Evolutionary conservation across 2,888 invertebrate species (phyloP), one percentile per base, ranked within the genome.

Genomic region (Agriopis leucophaearia): DNA sequence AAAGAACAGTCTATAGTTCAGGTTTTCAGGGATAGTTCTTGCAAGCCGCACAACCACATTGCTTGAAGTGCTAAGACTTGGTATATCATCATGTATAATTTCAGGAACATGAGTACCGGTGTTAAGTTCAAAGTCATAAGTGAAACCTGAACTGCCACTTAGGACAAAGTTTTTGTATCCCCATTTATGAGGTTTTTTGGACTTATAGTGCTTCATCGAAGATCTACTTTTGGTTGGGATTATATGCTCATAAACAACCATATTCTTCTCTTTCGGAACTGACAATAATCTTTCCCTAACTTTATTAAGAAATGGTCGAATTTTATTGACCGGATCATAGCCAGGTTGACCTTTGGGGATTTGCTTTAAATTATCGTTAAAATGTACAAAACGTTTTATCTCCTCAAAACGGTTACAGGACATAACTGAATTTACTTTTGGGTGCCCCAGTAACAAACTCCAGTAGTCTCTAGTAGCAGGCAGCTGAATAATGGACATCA

Each of bases 141-240:
- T 79, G 64, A 83, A 82, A 7, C 82, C 80, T 44, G 79, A 80
- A 18, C 73, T 69, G 51, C 80, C 81, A 67, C 82, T 82, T 5
- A 83, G 67, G 52, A 81, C 81, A 73, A 75, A 77, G 60, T 76
- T 77, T 73, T 81, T 80, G 64, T 77, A 83, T 40, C 78, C 79
- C 80, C 81, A 81, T 73, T 82, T 84, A 64, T 80, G 77, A 8
- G 66, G 81, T 57, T 69, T 60, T 55, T 60, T 68, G 12, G 27
- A 27, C 1, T 50, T 27, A 12, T 50, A 27, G 7, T 50, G 50
- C 8, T 50, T 50, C 10, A 50, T 16, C 0, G 8, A 18, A 7
- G 16, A 18, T 10, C 48, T 10, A 12, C 12, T 27, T 27, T 50
- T 50, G 1, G 18, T 50, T 12, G 27, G 18, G 8, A 50, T 50